These are phyloP conservation scores for Neelides folsomi DNA, from an alignment of 2,888 invertebrate species.

Conservation along the genomic window DNA sequence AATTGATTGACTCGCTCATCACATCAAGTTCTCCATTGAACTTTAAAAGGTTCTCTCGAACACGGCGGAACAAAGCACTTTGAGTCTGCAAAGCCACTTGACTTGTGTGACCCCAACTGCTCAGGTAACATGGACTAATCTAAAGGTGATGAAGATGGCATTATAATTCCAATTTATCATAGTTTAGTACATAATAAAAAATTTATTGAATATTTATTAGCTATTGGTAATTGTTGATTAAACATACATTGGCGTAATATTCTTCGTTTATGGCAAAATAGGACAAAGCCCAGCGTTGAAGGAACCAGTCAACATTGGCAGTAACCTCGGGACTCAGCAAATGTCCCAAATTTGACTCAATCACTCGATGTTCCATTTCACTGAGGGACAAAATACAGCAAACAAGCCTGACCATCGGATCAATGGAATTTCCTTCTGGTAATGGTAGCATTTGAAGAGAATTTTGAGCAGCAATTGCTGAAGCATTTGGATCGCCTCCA, in stretches of 20 bases:
- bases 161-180: too few relatives aligned
- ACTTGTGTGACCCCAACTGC: constrained; percentile 54
- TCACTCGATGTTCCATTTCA: constrained; percentile 58
- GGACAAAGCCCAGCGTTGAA: constrained; percentile 59
- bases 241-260: constrained; percentile 44
- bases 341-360: constrained; percentile 52
- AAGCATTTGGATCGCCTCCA: constrained; percentile 15
- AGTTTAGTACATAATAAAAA: too few relatives aligned
- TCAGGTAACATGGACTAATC: constrained; percentile 48
- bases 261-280: constrained; percentile 54
- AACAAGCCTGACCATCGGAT: constrained; percentile 43
- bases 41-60: constrained; percentile 48
- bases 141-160: too few relatives aligned
- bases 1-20: constrained; percentile 49
- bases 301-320: constrained; percentile 60
- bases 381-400: constrained; percentile 59
- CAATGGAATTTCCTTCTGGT: constrained; percentile 17
- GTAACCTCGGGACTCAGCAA: constrained; percentile 46
- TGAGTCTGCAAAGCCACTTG: constrained; percentile 50
- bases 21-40: constrained; percentile 51
- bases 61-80: constrained; percentile 51
- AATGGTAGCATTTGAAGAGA: constrained; percentile 23
- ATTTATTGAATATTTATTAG: too few relatives aligned
- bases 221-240: too few relatives aligned
- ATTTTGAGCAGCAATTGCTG: constrained; percentile 23